Conservation (phyloP, 2,797 vertebrate genomes). For the Cossypha polioptera region DNA sequence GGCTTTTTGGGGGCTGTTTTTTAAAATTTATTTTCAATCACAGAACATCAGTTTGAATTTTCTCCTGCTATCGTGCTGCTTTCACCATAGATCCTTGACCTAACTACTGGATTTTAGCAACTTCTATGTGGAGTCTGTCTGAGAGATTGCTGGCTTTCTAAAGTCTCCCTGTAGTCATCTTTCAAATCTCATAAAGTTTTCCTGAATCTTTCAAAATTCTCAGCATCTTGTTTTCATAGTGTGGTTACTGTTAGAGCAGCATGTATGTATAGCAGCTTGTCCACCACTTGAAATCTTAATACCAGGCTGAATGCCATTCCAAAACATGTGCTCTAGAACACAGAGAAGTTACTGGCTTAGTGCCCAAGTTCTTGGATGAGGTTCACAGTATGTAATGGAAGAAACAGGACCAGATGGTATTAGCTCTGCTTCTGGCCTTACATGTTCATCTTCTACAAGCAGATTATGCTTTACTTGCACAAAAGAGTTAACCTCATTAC, state of each 20-base stretch:
- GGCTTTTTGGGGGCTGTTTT: fast-evolving
- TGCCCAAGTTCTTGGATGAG: neutral
- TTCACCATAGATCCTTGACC: neutral
- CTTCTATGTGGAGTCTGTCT: neutral
- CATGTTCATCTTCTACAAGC: neutral
- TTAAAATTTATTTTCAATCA: neutral
- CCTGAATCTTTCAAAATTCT: neutral
- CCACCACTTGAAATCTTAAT: neutral
- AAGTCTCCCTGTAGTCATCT: neutral
- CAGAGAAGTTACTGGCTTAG: neutral
- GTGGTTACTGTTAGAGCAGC: neutral
- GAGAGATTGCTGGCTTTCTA: neutral
- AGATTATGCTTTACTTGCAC: neutral
- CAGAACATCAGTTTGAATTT: neutral
- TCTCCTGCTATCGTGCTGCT: neutral
- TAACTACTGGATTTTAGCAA: neutral
- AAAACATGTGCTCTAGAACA: neutral
- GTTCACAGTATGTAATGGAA: neutral
- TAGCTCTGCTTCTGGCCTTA: neutral
- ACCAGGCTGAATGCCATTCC: neutral
- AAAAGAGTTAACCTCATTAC: neutral
- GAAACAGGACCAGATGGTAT: neutral
- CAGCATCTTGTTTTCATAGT: neutral
- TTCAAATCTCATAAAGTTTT: neutral
- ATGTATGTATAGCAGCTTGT: fast-evolving